Conservation (phyloP, 2,113 vertebrate species). For the Smithornis capensis region DNA sequence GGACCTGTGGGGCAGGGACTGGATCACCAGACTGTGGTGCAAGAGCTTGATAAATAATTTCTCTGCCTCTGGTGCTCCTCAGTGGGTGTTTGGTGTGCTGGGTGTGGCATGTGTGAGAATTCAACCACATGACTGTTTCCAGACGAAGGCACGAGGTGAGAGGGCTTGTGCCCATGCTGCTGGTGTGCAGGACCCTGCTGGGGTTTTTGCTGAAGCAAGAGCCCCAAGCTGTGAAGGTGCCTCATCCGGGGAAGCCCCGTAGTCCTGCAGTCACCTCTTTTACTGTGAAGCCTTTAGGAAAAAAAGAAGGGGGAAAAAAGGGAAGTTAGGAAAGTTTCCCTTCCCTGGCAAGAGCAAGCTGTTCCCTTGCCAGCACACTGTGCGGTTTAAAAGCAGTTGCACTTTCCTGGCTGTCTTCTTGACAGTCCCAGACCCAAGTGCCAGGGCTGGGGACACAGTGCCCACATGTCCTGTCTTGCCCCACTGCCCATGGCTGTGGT, state of each 20-base stretch:
- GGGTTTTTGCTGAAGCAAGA: neutral
- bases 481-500: neutral
- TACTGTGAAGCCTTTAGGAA: neutral
- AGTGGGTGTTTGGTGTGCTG: accelerated
- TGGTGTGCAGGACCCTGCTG: neutral
- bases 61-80: neutral
- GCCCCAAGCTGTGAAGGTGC: neutral
- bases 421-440: neutral
- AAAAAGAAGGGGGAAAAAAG: accelerated
- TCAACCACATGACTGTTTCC: neutral
- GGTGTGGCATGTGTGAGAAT: neutral
- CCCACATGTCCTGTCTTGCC: neutral
- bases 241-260: neutral
- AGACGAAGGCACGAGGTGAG: neutral
- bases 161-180: neutral
- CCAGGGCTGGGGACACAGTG: neutral
- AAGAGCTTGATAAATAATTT: neutral
- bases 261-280: neutral
- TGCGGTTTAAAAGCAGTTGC: neutral
- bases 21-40: neutral
- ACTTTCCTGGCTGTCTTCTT: neutral
- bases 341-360: neutral
- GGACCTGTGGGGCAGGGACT: neutral
- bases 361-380: neutral
- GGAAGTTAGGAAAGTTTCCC: neutral